These are phyloP conservation scores for Drosophila nannoptera DNA, from an alignment of 1,140 invertebrate species.

Conservation along the genomic window DNA sequence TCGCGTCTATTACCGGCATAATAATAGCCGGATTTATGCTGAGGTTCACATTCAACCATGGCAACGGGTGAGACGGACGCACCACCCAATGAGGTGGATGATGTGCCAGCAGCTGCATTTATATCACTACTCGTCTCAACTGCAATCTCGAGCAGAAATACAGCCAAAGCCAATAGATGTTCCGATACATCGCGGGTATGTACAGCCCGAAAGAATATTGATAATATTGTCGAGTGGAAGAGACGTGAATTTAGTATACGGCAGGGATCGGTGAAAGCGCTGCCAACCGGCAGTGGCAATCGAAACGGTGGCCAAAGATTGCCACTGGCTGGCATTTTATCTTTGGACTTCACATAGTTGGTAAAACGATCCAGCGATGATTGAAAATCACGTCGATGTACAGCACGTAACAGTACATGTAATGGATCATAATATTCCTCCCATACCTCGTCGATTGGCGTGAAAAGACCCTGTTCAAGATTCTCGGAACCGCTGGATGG, in stretches of 20 bases:
- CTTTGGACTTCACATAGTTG: constrained; percentile 85
- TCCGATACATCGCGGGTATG: constrained; percentile 88
- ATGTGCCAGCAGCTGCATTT: constrained; percentile 26
- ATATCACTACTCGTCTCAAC: constrained; percentile 84
- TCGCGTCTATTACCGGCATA: constrained; percentile 57
- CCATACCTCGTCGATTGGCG: constrained; percentile 93
- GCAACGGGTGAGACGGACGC: constrained; percentile 41
- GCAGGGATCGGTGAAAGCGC: constrained; percentile 86
- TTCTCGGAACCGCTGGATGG: constrained; percentile 83
- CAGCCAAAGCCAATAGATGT: constrained; percentile 89
- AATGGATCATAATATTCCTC: constrained; percentile 95
- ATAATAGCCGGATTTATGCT: constrained; percentile 46
- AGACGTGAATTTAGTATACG: constrained; percentile 86
- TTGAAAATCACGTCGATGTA: constrained; percentile 96
- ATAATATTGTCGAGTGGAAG: constrained; percentile 91
- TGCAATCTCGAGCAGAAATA: constrained; percentile 93
- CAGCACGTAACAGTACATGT: constrained; percentile 92
- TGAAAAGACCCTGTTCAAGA: constrained; percentile 96
- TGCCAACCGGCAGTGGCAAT: constrained; percentile 83
- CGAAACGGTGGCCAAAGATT: constrained; percentile 92
- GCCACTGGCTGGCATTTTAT: constrained; percentile 83
- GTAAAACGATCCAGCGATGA: constrained; percentile 94
- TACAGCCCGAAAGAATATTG: constrained; percentile 90
- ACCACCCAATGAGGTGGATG: not conserved
- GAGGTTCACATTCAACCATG: constrained; percentile 66